Percentiles rank a stretch among this genome's conserved stretches.
phyloP scores from a whole-genome alignment of 2,113 vertebrate genomes.

The Grus americana region DNA sequence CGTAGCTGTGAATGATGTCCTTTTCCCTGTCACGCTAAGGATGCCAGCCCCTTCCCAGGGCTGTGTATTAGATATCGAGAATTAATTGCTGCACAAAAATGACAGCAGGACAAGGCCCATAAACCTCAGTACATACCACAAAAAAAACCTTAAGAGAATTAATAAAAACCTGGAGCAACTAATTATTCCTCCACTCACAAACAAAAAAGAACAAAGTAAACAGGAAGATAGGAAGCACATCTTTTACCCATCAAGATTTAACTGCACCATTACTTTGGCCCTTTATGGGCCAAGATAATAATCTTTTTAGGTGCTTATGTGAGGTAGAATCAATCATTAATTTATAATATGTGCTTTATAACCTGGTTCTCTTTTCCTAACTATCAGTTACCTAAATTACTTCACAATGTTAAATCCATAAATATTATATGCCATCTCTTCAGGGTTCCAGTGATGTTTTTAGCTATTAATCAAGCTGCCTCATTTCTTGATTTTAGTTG shows the following conservation, averaged over 20 bases:
- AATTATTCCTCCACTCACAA: constrained; percentile 15
- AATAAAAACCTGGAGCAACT: background rate
- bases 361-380: constrained; percentile 22
- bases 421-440: constrained; percentile 41
- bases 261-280: constrained; percentile 31
- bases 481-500: constrained; percentile 47
- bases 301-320: background rate
- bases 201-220: constrained; percentile 10
- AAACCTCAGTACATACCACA: background rate
- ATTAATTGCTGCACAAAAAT: constrained; percentile 14
- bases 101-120: constrained; percentile 15
- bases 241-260: constrained; percentile 37
- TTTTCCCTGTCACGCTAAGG: background rate
- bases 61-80: background rate
- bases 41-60: background rate
- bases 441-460: background rate
- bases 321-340: constrained; percentile 45
- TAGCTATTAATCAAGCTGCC: constrained; percentile 37
- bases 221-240: background rate
- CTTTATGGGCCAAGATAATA: constrained; percentile 18
- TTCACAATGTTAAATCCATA: constrained; percentile 45
- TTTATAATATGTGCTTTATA: constrained; percentile 31
- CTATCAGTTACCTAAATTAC: constrained; percentile 40
- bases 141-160: background rate
- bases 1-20: background rate